phyloP scores from a whole-genome alignment of 2,113 vertebrate genomes.

The Puma concolor region DNA sequence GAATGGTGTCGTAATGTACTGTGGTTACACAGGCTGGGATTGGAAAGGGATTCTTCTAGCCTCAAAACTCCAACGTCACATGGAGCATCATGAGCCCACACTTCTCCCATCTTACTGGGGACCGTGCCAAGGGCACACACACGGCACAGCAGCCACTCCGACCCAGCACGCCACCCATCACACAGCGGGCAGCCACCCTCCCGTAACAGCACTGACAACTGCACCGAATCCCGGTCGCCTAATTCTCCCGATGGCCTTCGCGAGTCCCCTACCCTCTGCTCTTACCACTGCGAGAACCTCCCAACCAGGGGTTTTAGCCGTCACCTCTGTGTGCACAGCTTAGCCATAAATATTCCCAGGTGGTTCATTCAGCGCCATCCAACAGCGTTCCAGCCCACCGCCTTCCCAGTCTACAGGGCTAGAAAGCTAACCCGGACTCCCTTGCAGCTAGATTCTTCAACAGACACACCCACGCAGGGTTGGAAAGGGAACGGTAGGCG shows the following conservation, averaged over 20 bases:
- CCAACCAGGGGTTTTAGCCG: not conserved
- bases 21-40: not conserved
- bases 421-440: not conserved
- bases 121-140: not conserved
- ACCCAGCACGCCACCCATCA: not conserved
- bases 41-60: not conserved
- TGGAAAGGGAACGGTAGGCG: not conserved
- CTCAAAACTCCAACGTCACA: not conserved
- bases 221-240: not conserved
- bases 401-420: not conserved
- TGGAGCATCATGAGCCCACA: not conserved
- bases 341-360: not conserved
- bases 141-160: not conserved
- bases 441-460: slow-evolving; percentile 40
- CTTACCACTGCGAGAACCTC: not conserved
- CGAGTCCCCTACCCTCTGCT: not conserved
- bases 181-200: not conserved
- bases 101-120: not conserved
- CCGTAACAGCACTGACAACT: not conserved
- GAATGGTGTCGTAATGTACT: not conserved
- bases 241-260: not conserved
- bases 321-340: not conserved
- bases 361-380: not conserved
- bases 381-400: not conserved
- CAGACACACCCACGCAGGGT: not conserved